Evolutionary conservation across 2,797 vertebrate genomes (phyloP), one percentile per base, ranked within the genome.

Genomic region (Muraenolepis orangiensis): DNA sequence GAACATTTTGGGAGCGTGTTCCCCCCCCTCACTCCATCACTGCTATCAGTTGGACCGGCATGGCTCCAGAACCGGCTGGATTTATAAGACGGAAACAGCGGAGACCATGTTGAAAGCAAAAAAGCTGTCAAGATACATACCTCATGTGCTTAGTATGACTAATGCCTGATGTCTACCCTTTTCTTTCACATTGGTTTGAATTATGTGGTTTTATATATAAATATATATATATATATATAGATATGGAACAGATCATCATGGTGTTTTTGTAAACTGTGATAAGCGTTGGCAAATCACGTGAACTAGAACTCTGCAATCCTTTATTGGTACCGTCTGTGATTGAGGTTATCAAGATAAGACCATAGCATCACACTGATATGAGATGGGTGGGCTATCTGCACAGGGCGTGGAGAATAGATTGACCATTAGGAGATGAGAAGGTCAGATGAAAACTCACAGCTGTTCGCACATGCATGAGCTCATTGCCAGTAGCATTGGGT

Each of bases 1-100:
- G 4, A n/a, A 87, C 82, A 90, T 92, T 86, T 89, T 78, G 91
- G 79, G 77, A 76, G 32, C 8, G 32, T 34, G 3, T 80, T 61
- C 68, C 2, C 74, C 72, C 66, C 40, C 68, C 2, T 73, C 72
- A 66, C 40, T 80, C 38, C 61, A 72, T 76, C 75, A 38, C 73
- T 29, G 73, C 76, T 74, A 69, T 79, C 79, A 83, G 84, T 76
- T 74, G 57, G 66, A 76, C 66, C 66, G 81, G 80, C 74, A 76
- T 72, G 80, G 82, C 84, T 76, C 81, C 46, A 51, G 46, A 16
- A 72, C 66, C 71, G 69, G 79, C 83, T 75, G 77, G 77, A 69
- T 14, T 26, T 29, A 14, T 2, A 26, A 13, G 61, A 26, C 46
- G 70, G 82, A 86, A 90, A 86, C 73, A 84, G 77, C 13, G 23